Evolutionary conservation across 2,797 vertebrate genomes (phyloP).

Genomic region (Acanthiza pusilla): DNA sequence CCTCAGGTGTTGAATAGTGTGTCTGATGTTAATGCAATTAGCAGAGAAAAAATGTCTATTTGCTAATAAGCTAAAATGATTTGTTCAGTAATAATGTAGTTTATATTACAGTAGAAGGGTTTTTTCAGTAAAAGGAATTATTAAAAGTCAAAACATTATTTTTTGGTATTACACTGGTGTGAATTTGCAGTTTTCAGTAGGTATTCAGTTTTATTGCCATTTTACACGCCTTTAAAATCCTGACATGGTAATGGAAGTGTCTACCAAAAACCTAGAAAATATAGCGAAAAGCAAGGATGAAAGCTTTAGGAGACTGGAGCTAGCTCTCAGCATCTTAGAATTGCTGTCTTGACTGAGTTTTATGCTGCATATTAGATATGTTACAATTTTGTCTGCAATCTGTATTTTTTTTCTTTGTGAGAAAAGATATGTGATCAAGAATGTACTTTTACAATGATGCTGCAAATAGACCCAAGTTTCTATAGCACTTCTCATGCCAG

Average conservation of each 20-base stretch:
- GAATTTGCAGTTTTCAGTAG: background rate
- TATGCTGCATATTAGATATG: background rate
- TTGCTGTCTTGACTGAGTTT: background rate
- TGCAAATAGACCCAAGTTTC: background rate
- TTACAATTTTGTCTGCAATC: background rate
- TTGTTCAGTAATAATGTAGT: background rate
- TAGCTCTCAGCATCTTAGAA: background rate
- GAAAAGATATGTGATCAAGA: background rate
- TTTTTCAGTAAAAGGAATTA: background rate
- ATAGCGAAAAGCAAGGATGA: background rate
- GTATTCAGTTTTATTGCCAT: background rate
- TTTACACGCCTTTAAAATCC: background rate
- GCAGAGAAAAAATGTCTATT: background rate
- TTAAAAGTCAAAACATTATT: background rate
- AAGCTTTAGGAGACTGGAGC: background rate
- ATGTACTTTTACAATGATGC: background rate
- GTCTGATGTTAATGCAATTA: background rate
- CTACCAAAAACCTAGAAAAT: background rate
- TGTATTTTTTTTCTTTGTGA: background rate
- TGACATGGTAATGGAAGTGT: background rate
- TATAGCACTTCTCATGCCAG: background rate
- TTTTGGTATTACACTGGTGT: background rate
- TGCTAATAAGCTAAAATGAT: background rate
- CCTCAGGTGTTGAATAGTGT: rapidly evolving
- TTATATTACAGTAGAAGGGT: background rate